Conservation (phyloP, 2,113 vertebrate genomes). For the Leptobrachium leishanense region DNA sequence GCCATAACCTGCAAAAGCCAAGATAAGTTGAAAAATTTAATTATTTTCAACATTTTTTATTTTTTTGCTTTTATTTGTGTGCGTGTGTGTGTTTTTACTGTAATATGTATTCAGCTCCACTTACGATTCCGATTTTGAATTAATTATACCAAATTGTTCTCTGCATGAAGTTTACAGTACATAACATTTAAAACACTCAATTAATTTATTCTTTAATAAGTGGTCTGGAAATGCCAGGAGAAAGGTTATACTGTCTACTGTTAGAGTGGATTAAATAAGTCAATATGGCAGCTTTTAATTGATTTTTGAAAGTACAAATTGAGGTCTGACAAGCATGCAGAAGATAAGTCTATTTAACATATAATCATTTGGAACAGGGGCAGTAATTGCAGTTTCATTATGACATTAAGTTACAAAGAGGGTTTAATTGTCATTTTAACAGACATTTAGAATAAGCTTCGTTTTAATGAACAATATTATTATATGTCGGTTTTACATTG, state of each 20-base stretch:
- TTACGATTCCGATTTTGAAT: not conserved
- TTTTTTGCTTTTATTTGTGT: too few relatives aligned
- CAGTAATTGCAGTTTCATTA: constrained; percentile 35
- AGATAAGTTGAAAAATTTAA: too few relatives aligned
- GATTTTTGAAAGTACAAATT: constrained; percentile 46
- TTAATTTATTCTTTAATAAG: constrained; percentile 45
- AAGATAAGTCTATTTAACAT: constrained; percentile 41
- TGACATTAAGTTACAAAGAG: constrained; percentile 31
- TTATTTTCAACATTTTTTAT: too few relatives aligned
- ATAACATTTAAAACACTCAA: constrained; percentile 19
- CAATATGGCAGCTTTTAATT: constrained; percentile 48
- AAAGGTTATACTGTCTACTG: constrained; percentile 46
- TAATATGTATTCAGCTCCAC: not conserved
- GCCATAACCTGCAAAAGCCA: too few relatives aligned
- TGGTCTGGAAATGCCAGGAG: constrained; percentile 36
- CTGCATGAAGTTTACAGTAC: constrained; percentile 2
- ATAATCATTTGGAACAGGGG: constrained; percentile 30
- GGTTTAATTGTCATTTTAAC: constrained; percentile 35
- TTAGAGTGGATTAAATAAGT: constrained; percentile 46
- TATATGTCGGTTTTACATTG: constrained; percentile 9
- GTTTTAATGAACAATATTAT: constrained; percentile 31
- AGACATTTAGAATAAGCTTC: constrained; percentile 22
- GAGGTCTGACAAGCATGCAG: constrained; percentile 41
- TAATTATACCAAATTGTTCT: not conserved
- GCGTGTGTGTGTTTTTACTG: not conserved